Conservation (phyloP, 92 coral and sea anemone species). For the Zoanthus gigantus region DNA sequence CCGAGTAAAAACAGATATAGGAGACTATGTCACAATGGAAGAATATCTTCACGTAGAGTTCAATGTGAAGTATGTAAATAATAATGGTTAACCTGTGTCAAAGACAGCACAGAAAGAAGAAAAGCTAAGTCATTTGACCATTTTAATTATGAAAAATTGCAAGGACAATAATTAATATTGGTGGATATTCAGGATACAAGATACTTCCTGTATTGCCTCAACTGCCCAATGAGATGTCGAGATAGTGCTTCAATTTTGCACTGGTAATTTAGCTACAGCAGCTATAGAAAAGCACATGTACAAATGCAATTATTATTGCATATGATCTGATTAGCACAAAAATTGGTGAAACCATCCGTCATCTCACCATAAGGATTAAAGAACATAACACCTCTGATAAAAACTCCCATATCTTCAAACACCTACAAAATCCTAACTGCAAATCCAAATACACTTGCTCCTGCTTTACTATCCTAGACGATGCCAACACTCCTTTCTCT, state of each 20-base stretch:
- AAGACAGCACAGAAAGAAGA: slow-evolving; percentile 30
- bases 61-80: slow-evolving; percentile 58
- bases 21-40: slow-evolving; percentile 72
- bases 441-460: too few species aligned
- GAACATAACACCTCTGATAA: too few species aligned
- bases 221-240: slow-evolving; percentile 40
- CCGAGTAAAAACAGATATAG: slow-evolving; percentile 48
- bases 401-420: too few species aligned
- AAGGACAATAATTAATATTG: slow-evolving; percentile 42
- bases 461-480: too few species aligned
- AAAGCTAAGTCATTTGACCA: slow-evolving; percentile 56
- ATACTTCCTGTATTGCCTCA: slow-evolving; percentile 60
- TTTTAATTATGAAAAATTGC: slow-evolving; percentile 56
- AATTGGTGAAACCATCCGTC: too few species aligned
- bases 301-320: slow-evolving; percentile 64
- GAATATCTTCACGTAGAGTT: slow-evolving; percentile 68
- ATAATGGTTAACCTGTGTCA: slow-evolving; percentile 63
- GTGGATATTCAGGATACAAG: slow-evolving; percentile 61
- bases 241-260: slow-evolving; percentile 55
- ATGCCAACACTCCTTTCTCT: too few species aligned
- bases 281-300: slow-evolving; percentile 39
- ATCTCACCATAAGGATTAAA: too few species aligned
- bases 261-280: slow-evolving; percentile 56
- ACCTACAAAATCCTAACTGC: too few species aligned
- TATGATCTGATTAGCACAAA: too few species aligned